Base-by-base conservation (phyloP, 2,888 invertebrate genomes). In the Drosophila nigricruria region DNA sequence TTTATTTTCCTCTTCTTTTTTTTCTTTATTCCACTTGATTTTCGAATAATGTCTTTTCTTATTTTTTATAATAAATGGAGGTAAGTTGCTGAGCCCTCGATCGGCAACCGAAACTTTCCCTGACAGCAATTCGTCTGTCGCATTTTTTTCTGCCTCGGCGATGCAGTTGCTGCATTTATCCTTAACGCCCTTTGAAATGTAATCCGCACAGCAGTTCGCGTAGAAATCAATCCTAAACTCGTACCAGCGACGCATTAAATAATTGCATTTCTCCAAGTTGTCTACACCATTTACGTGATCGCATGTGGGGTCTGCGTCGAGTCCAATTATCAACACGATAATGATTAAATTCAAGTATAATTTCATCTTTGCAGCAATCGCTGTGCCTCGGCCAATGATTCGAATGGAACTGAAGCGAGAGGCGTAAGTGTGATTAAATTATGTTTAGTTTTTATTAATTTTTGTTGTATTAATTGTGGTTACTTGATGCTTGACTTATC, bases 221-320 rank as follows among this genome's bases (percentile, higher is more conserved):
- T 9, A 56, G 3, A 9, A n/a, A 0, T 40, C 4, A 52, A 56
- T 25, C 36, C 54, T 59, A 0, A 56, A 12, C 10, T 18, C 1
- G 23, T 56, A 62, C 57, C 52, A 67, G 20, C 6, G 32, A 10
- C 65, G 27, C 5, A 40, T 5, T 0, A n/a, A 5, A 10, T 6
- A n/a, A n/a, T 23, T 18, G 1, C 25, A n/a, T 2, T 10, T 3
- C 6, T 14, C 6, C 38, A 72, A 1, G 0, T 2, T 0, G 0
- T 10, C 0, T 0, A 0, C 0, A 5, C 16, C 18, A 1, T 25
- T 0, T 0, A 20, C 12, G 1, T 30, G 32, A 4, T 67, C 8
- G 20, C 49, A 66, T 10, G 1, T 36, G 5, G 40, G 36, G 14
- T 27, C 1, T 8, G 30, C 49, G 0, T 8, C n/a, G 18, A 59